Conservation (phyloP, 2,797 vertebrate species). For the Myotis myotis region DNA sequence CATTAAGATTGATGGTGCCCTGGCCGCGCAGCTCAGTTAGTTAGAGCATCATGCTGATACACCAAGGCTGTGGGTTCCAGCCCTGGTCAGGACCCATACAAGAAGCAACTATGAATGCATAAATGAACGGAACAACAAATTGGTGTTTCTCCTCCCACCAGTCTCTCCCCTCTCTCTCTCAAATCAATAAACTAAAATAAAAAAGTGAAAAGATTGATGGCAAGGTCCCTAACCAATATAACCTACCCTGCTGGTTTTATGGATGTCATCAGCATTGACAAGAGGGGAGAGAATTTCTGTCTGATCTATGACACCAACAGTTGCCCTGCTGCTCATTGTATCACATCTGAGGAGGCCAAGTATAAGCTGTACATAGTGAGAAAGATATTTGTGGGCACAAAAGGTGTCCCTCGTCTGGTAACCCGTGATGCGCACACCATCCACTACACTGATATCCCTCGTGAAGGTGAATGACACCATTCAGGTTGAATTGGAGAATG, state of each 20-base stretch:
- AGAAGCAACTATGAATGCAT: too few relatives aligned
- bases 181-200: too few relatives aligned
- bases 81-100: too few relatives aligned
- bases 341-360: neutral
- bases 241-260: neutral
- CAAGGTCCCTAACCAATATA: neutral
- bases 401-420: neutral
- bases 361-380: neutral
- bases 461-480: neutral
- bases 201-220: neutral
- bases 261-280: neutral
- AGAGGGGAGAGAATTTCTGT: neutral
- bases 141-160: too few relatives aligned
- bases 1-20: neutral
- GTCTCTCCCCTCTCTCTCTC: too few relatives aligned
- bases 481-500: neutral
- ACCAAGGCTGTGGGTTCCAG: too few relatives aligned
- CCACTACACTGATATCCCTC: neutral
- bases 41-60: too few relatives aligned
- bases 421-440: neutral
- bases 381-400: neutral
- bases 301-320: neutral
- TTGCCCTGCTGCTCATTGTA: neutral
- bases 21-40: too few relatives aligned
- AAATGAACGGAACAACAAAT: too few relatives aligned